Conservation (phyloP, 2,113 vertebrate species). For the Chrysemys picta region DNA sequence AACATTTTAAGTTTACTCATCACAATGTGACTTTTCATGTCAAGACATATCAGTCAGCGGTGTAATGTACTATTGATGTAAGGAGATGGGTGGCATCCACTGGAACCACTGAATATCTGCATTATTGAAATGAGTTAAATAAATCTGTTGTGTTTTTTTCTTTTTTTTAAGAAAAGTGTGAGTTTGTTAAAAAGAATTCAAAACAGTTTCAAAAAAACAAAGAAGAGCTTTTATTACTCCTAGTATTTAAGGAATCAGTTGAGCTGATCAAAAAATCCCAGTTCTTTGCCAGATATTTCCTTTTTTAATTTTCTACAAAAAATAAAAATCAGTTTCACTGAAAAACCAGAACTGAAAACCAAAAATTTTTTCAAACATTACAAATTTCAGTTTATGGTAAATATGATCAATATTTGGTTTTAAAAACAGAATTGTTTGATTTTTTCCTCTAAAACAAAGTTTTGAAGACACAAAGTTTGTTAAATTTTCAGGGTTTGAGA, state of each 20-base stretch:
- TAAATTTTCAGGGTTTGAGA: too few species aligned
- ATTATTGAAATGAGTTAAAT: background rate
- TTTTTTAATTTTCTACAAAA: background rate
- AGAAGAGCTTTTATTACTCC: background rate
- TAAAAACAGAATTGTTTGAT: too few species aligned
- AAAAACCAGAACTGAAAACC: background rate
- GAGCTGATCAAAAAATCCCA: background rate
- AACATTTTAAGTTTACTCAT: background rate
- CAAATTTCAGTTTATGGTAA: too few species aligned
- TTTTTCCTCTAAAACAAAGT: too few species aligned
- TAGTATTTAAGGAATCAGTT: background rate
- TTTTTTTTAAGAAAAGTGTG: background rate
- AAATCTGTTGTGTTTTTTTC: background rate
- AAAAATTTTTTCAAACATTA: too few species aligned
- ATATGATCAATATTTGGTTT: too few species aligned
- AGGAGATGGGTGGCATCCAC: background rate
- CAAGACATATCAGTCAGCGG: too few species aligned
- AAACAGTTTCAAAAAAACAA: background rate
- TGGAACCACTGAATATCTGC: background rate
- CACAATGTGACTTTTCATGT: too few species aligned
- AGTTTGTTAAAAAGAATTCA: background rate
- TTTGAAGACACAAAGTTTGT: too few species aligned
- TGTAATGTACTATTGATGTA: too few species aligned
- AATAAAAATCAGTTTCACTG: background rate
- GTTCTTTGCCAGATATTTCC: background rate